These are phyloP conservation scores for Drosophila meridionalis DNA, from an alignment of 2,888 invertebrate genomes.

Conservation along the genomic window DNA sequence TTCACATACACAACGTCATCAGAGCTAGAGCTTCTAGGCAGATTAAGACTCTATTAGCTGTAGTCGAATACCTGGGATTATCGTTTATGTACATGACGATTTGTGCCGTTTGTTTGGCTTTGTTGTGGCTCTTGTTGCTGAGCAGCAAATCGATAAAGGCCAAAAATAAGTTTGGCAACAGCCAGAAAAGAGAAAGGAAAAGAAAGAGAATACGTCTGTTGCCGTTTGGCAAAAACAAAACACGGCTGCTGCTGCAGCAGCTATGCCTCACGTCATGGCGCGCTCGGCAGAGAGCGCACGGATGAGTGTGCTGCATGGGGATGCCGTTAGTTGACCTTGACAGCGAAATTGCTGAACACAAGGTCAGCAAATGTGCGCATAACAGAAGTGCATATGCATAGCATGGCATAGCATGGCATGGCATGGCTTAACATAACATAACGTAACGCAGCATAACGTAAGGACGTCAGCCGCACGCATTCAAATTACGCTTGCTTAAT, in stretches of 20 bases:
- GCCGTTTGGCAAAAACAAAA: constrained; percentile 4
- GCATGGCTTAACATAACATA: constrained; percentile 4
- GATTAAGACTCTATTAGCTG: background rate
- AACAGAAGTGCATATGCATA: constrained; percentile 18
- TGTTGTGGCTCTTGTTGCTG: constrained; percentile 4
- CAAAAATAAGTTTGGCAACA: constrained; percentile 51
- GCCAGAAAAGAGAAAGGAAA: constrained; percentile 3
- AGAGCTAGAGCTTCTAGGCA: background rate
- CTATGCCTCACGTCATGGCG: background rate
- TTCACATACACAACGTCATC: background rate
- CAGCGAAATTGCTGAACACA: constrained; percentile 66
- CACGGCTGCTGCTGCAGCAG: background rate
- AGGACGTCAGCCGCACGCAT: background rate
- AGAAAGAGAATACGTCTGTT: background rate
- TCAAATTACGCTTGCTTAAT: background rate
- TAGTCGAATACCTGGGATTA: background rate
- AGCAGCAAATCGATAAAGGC: constrained; percentile 58
- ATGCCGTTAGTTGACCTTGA: constrained; percentile 81
- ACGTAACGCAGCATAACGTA: constrained; percentile 7
- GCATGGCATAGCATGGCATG: constrained; percentile 1
- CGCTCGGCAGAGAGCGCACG: background rate
- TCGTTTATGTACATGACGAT: background rate
- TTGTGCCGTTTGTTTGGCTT: background rate
- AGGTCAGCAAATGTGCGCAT: constrained; percentile 54
- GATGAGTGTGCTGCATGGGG: constrained; percentile 61